Base-by-base conservation (phyloP, 2,113 vertebrate species). In the Cairina moschata region DNA sequence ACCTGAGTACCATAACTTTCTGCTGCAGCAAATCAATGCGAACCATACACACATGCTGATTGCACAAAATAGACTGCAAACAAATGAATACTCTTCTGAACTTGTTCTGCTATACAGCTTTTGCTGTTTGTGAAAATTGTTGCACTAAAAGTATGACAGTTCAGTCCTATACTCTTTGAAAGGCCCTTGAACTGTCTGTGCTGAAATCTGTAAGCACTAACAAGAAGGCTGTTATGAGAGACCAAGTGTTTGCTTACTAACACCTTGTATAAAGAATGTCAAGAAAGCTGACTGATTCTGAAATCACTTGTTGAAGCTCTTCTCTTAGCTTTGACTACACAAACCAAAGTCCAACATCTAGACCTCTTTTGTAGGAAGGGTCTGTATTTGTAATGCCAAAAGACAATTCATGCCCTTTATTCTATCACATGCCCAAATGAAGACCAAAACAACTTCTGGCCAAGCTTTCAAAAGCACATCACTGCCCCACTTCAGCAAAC, bases 31-130 rank as follows among this genome's bases (percentile, higher is more conserved):
- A 72, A 32, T 32, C 89, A 38, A 11, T 0, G 1, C 58, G 60
- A 81, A 54, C 23, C 62, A 65, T 13, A 17, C 0, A 0, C 32
- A 42, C 9, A 34, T 8, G 29, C 34, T 58, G 32, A 40, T 58
- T 25, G 58, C 44, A 29, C 16, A 28, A 72, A 82, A 82, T 1
- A 6, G n/a, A 15, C 1, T n/a, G 44, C 65, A 59, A 67, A 73
- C 31, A 86, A 82, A 75, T 31, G 42, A 76, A 91, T 42, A 48
- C 91, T 72, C 62, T 68, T 56, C 52, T 66, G 74, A 85, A 68
- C 58, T 12, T 42, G 7, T 8, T 65, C 62, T 34, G 84, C 86
- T 48, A 54, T 62, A 62, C 50, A 52, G 71, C 54, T 82, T 84
- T 52, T 69, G 44, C 48, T 60, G 86, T 44, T 54, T 63, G 25